Percentiles rank a stretch among this genome's conserved stretches.
Conservation (phyloP, 2,113 vertebrate species). For the Ammodytes dubius region DNA sequence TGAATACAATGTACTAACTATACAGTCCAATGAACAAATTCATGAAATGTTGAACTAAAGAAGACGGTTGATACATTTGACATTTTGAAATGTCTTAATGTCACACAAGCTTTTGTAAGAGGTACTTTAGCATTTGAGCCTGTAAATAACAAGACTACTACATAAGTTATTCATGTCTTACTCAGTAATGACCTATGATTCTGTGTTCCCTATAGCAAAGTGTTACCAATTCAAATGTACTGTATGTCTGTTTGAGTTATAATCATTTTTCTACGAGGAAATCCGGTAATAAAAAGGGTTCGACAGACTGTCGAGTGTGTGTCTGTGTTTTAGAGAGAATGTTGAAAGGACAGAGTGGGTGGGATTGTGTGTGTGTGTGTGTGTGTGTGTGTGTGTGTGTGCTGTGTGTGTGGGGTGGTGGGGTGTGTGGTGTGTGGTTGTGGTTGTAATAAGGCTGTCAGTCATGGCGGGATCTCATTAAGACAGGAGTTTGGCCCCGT, state of each 20-base stretch:
- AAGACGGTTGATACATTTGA: neutral
- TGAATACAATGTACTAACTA: neutral
- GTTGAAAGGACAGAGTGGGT: conserved; percentile 29
- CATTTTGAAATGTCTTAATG: neutral
- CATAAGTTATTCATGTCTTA: too few species aligned
- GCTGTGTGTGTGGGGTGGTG: conserved; percentile 3
- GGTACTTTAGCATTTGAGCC: neutral
- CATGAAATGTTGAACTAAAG: neutral
- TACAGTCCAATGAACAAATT: neutral
- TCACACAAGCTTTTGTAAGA: neutral
- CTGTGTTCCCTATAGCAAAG: neutral
- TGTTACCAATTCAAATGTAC: neutral
- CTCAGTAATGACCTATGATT: too few species aligned
- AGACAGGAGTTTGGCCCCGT: conserved; percentile 54
- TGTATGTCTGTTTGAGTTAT: neutral
- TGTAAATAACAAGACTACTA: neutral
- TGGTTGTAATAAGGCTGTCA: conserved; percentile 71
- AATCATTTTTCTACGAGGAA: neutral
- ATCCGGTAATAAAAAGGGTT: neutral
- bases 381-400: conserved; percentile 33
- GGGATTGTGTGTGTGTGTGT: conserved; percentile 24
- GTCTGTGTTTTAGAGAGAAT: neutral
- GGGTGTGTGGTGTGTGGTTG: conserved; percentile 48
- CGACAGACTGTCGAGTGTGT: neutral
- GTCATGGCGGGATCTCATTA: conserved; percentile 72